Percentiles rank a stretch among this genome's conserved stretches.
Evolutionary conservation across 2,797 vertebrate species (phyloP).

Genomic region (Coreius guichenoti): DNA sequence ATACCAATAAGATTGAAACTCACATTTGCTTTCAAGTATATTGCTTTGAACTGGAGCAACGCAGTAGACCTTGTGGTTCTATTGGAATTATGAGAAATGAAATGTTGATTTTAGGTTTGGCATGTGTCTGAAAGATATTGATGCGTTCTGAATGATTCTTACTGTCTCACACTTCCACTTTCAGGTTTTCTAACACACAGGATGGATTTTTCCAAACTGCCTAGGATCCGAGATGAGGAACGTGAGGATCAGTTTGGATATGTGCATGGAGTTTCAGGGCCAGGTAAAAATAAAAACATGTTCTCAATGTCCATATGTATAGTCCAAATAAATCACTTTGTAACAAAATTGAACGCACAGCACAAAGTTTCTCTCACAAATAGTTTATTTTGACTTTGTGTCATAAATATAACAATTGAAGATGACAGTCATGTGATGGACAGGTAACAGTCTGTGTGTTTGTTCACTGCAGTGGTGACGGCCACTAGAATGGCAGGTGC

Average conservation of each 20-base stretch:
- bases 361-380: not conserved
- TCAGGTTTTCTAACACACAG: conserved; percentile 58
- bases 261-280: conserved; percentile 92
- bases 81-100: not conserved
- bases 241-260: conserved; percentile 88
- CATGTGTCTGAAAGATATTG: not conserved
- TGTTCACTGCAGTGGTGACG: conserved; percentile 85
- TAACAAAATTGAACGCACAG: not conserved
- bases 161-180: not conserved
- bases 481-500: conserved; percentile 95
- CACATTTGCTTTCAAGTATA: not conserved
- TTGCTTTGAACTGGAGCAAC: not conserved
- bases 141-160: not conserved
- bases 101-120: not conserved
- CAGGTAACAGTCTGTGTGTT: not conserved
- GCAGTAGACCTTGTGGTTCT: not conserved
- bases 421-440: not conserved
- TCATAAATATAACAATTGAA: not conserved
- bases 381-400: not conserved
- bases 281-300: conserved; percentile 78
- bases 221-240: conserved; percentile 90
- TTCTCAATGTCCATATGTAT: not conserved
- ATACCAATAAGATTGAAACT: not conserved
- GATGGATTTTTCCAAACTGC: conserved; percentile 93
- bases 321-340: not conserved